Evolutionary conservation across 1,140 invertebrate species (phyloP), one percentile per base, ranked within the genome.

Genomic region (Tetragnatha versicolor): DNA sequence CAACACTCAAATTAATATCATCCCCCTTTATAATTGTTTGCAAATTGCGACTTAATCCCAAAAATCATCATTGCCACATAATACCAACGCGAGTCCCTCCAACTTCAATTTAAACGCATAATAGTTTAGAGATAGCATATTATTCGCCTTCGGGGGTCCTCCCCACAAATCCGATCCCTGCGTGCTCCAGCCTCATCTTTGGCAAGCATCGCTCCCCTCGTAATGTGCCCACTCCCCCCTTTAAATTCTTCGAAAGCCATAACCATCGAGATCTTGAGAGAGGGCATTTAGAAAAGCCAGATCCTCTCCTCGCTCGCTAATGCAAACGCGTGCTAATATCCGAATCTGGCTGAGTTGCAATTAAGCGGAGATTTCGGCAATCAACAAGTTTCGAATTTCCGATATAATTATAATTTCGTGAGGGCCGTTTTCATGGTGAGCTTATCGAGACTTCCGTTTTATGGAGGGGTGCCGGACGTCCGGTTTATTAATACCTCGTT

Each of bases 361-460:
- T 77, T 77, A 77, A 66, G 61, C 22, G 73, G 33, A 35, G 58
- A 65, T 65, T 65, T 42, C 20, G 6, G 37, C 45, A 51, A 65
- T 66, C 73, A 76, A 76, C 73, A 76, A 76, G 73, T 76, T 76
- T 76, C 73, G 39, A 45, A 76, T 76, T 65, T 65, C 73, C 61
- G 73, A 77, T 77, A 65, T 66, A 66, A 77, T 77, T 61, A 77
- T 66, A 66, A 77, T 77, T 65, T 53, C 27, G 58, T 42, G 33
- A 72, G 9, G 35, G 53, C 35, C 39, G 68, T 2, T 1, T 17
- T 69, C 45, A 66, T 47, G 20, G 17, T 12, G 6, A n/a, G 29
- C 29, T 51, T 25, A n/a, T n/a, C 47, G 3, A 63, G 12, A 29
- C 42, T 66, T 72, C 51, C 51, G 51, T 22, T 42, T 42, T 5